Evolutionary conservation across 2,888 invertebrate species (phyloP).

Genomic region (Mimachlamys varia): DNA sequence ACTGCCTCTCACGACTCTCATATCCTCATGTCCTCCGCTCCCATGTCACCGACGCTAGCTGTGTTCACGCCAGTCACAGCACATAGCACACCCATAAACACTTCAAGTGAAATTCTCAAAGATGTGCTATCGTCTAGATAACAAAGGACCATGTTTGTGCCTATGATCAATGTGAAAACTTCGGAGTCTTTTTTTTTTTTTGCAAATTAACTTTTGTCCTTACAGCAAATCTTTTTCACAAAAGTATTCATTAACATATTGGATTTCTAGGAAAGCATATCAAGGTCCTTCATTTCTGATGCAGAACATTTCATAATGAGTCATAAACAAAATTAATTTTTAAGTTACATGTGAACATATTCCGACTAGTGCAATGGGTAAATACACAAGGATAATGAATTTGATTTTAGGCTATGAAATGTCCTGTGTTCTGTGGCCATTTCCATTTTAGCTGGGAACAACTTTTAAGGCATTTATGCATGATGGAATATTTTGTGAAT

Average conservation of each 20-base stretch:
- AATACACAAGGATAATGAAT: background rate
- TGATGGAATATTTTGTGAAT: background rate
- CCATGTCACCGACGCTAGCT: slow-evolving; percentile 64
- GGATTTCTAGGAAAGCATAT: background rate
- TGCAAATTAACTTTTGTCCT: background rate
- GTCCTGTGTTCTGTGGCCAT: background rate
- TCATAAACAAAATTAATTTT: background rate
- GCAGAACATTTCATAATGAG: background rate
- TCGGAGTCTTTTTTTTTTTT: too few relatives aligned
- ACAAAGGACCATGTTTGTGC: slow-evolving; percentile 38
- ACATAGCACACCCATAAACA: slow-evolving; percentile 64
- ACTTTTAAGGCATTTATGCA: slow-evolving; percentile 4
- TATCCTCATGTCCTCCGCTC: slow-evolving; percentile 68
- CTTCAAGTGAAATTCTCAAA: slow-evolving; percentile 74
- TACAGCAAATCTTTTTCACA: background rate
- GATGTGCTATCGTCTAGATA: slow-evolving; percentile 72
- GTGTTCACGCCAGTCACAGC: slow-evolving; percentile 64
- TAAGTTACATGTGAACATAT: background rate
- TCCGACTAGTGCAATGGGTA: background rate
- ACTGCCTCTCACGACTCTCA: slow-evolving; percentile 58
- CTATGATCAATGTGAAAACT: background rate
- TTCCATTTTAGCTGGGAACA: slow-evolving; percentile 34
- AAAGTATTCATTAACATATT: background rate
- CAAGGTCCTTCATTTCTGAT: background rate
- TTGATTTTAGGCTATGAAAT: background rate